phyloP scores from a whole-genome alignment of 2,797 vertebrate genomes.

The Gambelia wislizenii region DNA sequence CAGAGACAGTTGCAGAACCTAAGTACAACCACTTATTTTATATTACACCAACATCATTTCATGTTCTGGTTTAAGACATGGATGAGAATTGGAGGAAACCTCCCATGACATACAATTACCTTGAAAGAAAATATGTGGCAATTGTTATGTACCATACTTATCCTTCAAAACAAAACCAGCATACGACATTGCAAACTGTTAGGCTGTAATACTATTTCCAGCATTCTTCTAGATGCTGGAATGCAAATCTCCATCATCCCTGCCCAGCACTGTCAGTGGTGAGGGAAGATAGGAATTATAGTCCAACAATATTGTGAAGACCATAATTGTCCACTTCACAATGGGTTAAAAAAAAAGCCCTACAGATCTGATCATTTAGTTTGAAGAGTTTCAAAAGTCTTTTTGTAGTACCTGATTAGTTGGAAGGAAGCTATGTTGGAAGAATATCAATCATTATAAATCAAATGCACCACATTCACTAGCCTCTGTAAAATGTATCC shows the following conservation, averaged over 20 bases:
- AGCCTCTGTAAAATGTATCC: conserved; percentile 3
- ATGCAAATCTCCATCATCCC: neutral
- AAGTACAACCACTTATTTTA: neutral
- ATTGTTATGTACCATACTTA: neutral
- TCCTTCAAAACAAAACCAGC: neutral
- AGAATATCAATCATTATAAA: conserved; percentile 15
- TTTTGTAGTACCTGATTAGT: conserved; percentile 35
- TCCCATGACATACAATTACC: neutral
- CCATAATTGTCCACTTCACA: too few species aligned
- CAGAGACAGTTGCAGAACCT: neutral
- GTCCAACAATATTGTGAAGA: neutral
- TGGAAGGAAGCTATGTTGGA: neutral
- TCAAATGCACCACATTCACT: neutral
- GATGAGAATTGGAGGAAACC: neutral
- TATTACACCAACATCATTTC: neutral
- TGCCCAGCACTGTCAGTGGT: neutral
- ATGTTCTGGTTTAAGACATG: neutral
- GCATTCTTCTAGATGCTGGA: neutral
- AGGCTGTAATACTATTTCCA: neutral
- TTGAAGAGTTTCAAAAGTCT: conserved; percentile 4
- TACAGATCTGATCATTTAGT: neutral
- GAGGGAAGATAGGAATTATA: neutral
- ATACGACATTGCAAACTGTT: neutral
- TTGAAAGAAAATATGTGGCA: neutral
- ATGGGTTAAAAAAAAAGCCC: too few species aligned